Evolutionary conservation across 2,888 invertebrate genomes (phyloP).

Genomic region (Nephrotoma appendiculata): DNA sequence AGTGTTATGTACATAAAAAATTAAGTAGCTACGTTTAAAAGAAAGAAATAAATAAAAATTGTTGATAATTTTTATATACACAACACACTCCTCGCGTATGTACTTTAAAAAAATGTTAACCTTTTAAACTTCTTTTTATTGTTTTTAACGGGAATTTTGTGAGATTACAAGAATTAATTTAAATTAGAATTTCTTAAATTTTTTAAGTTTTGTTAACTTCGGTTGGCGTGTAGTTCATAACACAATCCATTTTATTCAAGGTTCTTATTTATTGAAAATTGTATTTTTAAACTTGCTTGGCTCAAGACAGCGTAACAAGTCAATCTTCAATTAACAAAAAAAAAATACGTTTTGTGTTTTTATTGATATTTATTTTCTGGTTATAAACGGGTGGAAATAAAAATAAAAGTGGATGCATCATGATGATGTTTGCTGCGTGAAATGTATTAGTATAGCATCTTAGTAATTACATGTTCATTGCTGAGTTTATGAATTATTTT

Average conservation of each 20-base stretch:
- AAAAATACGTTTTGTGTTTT: not conserved
- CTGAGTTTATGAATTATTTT: not conserved
- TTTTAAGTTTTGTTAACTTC: not conserved
- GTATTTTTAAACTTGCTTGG: not conserved
- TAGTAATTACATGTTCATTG: not conserved
- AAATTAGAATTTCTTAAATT: not conserved
- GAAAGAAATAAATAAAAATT: not conserved
- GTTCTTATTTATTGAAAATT: not conserved
- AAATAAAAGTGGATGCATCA: not conserved
- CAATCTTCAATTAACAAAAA: no score
- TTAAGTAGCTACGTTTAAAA: not conserved
- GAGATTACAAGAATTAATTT: not conserved
- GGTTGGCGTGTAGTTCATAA: not conserved
- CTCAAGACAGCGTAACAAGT: not conserved
- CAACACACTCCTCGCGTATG: not conserved
- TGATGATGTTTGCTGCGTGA: no score
- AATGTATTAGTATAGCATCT: not conserved
- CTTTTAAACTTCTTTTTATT: not conserved
- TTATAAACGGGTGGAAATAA: not conserved
- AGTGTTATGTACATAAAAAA: not conserved
- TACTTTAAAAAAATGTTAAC: not conserved
- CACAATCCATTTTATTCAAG: not conserved
- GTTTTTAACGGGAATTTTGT: not conserved
- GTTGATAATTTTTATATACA: not conserved
- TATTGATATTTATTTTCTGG: not conserved